Evolutionary conservation across 2,113 vertebrate genomes (phyloP), one percentile per base, ranked within the genome.

Genomic region (Empidonax traillii): DNA sequence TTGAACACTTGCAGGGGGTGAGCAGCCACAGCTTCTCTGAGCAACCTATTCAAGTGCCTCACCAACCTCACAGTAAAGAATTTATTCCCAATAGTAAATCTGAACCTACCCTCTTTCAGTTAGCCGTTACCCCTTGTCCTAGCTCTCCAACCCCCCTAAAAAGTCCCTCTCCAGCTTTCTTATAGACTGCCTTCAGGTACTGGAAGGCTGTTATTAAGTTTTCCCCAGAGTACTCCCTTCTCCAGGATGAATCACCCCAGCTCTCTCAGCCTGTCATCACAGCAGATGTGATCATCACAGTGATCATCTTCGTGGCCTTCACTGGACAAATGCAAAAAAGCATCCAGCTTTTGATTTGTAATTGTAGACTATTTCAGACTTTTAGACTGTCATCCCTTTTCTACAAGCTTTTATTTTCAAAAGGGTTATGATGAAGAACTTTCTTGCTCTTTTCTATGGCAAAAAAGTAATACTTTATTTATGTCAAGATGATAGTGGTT

Each of bases 241-340:
- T 52, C 15, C 37, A 46, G 28, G 30, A n/a, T 75, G n/a, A 68
- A 15, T 30, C 61, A 12, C 5, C 35, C 4, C 24, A 61, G 16
- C 14, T 53, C 12, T 52, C 24, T 61, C 39, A 75, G 71, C 24
- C 39, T 22, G 24, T 27, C 30, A 21, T 35, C 39, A 31, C 30
- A 41, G 39, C 28, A 61, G n/a, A 82, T 21, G 59, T 47, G 24
- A 16, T 68, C 55, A 51, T 51, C 49, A 15, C 49, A 51, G 13
- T 33, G 23, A 59, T 21, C 6, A 8, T 24, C 46, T 59, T 67
- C 0, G 0, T 41, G 23, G 23, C 16, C 46, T 61, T n/a, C 55
- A 7, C 71, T 31, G 55, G n/a, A 86, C 46, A 71, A 85, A 85
- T 21, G 19, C 49, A 87, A 74, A 76, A 39, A 69, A 68, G 3